Evolutionary conservation across 2,888 invertebrate species (phyloP), one percentile per base, ranked within the genome.

Genomic region (Eristalis intricaria): DNA sequence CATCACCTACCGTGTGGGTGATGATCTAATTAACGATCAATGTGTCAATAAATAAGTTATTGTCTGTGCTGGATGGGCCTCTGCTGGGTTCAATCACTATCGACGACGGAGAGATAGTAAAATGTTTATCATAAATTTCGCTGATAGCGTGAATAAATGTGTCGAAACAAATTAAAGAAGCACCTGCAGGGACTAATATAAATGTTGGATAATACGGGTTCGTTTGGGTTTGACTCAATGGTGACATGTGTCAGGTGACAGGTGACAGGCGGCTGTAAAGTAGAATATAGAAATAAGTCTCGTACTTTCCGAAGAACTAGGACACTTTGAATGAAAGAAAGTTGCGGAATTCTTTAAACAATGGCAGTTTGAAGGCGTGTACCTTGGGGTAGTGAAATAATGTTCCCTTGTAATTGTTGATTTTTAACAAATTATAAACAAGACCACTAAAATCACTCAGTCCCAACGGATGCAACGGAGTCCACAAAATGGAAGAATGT

Each of bases 1-100:
- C 11, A n/a, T 15, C 29, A n/a, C 26, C 5, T 13, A 1, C 26
- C 26, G 11, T 29, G 15, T 61, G 4, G n/a, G 13, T 5, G 29
- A 63, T 63, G 63, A 63, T 63, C 29, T 63, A 63, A 63, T 63
- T 29, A 4, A n/a, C 26, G 61, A 29, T 15, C 5, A n/a, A 32
- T 29, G 19, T 63, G 29, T 29, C 61, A 63, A 63, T 32, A 63
- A 63, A 63, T 63, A 63, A 32, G 7, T 32, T 15, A 63, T 63
- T 61, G 61, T 8, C 61, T 29, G 0, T 61, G 29, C n/a, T n/a
- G 43, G 10, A 29, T 13, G 29, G 13, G 26, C 29, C n/a, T 29
- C 61, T 15, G 61, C 7, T 63, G 13, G 2, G 15, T 32, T 63
- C 63, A 63, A 32, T 63, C 32, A n/a, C 29, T 63, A 63, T 63